phyloP scores from a whole-genome alignment of 1,140 invertebrate genomes.

The Episyrphus balteatus region DNA sequence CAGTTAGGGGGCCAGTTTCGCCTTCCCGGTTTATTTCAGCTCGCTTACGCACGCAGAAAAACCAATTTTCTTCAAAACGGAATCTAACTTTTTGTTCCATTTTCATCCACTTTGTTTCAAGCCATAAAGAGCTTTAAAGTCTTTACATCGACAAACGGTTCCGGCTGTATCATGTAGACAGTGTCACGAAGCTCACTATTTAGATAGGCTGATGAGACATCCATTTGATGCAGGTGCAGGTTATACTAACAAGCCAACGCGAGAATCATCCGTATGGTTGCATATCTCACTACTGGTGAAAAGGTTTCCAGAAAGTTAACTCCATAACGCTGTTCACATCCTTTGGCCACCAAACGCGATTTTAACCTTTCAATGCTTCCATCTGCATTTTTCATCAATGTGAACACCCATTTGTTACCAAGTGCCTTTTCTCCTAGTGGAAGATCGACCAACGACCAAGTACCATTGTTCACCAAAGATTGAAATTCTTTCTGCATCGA shows the following conservation, averaged over 20 bases:
- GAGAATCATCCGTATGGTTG: constrained; percentile 18
- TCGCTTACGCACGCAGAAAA: too few relatives aligned
- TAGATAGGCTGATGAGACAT: not conserved
- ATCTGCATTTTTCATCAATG: constrained; percentile 7
- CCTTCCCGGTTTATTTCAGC: constrained; percentile 13
- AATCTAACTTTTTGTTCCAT: too few relatives aligned
- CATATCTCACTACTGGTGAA: constrained; percentile 27
- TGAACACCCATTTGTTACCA: constrained; percentile 15
- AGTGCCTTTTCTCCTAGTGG: constrained; percentile 11
- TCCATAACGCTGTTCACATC: constrained; percentile 20
- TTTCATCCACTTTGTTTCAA: too few relatives aligned
- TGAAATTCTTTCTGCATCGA: constrained; percentile 13
- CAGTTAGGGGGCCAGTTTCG: not conserved
- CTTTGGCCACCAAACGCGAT: constrained; percentile 34
- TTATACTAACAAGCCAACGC: constrained; percentile 8
- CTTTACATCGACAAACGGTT: not conserved
- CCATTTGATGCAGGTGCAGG: constrained; percentile 5
- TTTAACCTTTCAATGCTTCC: constrained; percentile 24
- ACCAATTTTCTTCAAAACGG: too few relatives aligned
- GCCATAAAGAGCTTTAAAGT: too few relatives aligned
- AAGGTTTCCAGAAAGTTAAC: constrained; percentile 32
- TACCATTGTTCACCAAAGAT: constrained; percentile 9
- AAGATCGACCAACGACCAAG: constrained; percentile 13
- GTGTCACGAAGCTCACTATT: not conserved
- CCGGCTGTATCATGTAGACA: not conserved